Base-by-base conservation (phyloP, 2,797 vertebrate species). In the Halcyon leucocephala region DNA sequence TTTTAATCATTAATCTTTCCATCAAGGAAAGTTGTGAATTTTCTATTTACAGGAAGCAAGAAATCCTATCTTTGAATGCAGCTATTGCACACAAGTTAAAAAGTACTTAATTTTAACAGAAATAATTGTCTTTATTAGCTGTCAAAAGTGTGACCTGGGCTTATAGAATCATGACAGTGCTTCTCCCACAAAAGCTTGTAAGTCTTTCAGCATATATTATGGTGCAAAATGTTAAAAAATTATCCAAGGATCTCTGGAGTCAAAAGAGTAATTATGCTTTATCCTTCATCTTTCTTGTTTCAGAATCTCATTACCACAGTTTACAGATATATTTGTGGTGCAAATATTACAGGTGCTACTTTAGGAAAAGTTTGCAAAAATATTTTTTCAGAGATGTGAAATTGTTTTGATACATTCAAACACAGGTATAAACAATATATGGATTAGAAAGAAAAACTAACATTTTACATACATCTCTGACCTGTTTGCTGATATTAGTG, bases 221-320 rank as follows among this genome's bases (percentile, higher is more conserved):
- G 14, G 5, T 58, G 44, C 55, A 94, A 96, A 82, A 93, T 90
- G 93, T 91, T 88, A 89, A 86, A 86, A 84, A 95, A 66, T 93
- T 88, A 89, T 89, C 86, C 22, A 85, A 86, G 54, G 70, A 76
- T 83, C 96, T 95, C 96, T 66, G 54, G 79, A 94, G 93, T 78
- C 13, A 70, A 16, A 44, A 94, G 94, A 69, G 80, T 73, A 96
- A 95, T 97, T 95, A 96, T 79, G 60, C 7, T 31, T 89, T 51
- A 90, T 76, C 92, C 67, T 94, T 90, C 82, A 74, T 82, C 66
- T 96, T 88, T 96, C 67, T 35, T 65, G 57, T 76, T 97, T 82
- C 77, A 54, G 90, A 95, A 95, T 90, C 82, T 96, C 82, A 95
- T 96, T 93, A 94, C 9, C 31, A 82, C 54, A 92, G 51, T 93